A percentile compares a stretch with the other conserved stretches of the same genome.
These are phyloP conservation scores for Galago senegalensis DNA, from an alignment of 2,797 vertebrate genomes.

Conservation along the genomic window DNA sequence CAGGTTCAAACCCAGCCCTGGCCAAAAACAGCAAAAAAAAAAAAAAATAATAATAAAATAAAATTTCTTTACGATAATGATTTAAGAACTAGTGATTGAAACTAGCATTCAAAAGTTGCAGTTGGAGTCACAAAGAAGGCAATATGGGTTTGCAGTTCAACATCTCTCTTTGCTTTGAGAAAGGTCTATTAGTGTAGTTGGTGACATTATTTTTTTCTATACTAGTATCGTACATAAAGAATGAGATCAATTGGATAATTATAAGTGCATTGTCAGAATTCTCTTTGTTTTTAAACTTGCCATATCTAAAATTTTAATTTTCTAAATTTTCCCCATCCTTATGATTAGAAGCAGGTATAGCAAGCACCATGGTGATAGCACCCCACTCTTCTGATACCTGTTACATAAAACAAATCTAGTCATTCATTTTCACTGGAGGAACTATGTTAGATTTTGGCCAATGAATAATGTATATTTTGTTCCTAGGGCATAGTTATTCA, in stretches of 20 bases:
- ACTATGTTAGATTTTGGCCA: not conserved
- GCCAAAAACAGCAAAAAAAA: no score
- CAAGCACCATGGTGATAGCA: not conserved
- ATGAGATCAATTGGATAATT: constrained; percentile 3
- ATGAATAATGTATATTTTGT: constrained; percentile 54
- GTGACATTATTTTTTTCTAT: not conserved
- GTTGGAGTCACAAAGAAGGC: not conserved
- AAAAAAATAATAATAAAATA: no score
- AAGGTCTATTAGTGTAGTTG: not conserved
- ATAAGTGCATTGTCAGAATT: not conserved
- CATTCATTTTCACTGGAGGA: constrained; percentile 55
- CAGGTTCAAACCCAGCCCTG: no score
- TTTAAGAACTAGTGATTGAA: not conserved
- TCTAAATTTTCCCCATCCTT: not conserved
- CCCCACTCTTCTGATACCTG: not conserved
- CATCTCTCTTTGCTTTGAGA: not conserved
- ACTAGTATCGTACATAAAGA: not conserved
- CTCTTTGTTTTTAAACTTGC: not conserved
- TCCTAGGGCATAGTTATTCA: constrained; percentile 46
- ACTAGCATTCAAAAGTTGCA: not conserved
- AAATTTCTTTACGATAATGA: not conserved
- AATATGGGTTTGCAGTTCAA: not conserved
- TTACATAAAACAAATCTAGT: constrained; percentile 16
- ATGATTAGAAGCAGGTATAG: not conserved
- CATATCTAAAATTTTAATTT: constrained; percentile 41